Evolutionary conservation across 2,113 vertebrate genomes (phyloP).

Genomic region (Odontesthes bonariensis): DNA sequence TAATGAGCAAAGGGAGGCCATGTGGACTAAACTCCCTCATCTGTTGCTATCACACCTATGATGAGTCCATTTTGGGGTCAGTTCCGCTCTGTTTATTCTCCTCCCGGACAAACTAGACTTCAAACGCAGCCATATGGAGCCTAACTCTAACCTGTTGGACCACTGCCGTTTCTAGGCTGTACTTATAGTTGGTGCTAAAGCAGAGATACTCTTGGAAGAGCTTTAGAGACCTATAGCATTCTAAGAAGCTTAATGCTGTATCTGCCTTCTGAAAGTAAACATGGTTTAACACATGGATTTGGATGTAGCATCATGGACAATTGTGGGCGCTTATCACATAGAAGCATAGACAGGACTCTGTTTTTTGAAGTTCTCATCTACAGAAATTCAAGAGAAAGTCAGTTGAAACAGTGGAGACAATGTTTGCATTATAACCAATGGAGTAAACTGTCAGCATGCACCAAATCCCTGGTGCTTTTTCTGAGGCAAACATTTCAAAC

Average conservation of each 20-base stretch:
- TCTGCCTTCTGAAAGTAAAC: constrained; percentile 2
- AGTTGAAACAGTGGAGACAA: background rate
- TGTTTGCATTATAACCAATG: constrained; percentile 9
- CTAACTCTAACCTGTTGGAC: constrained; percentile 39
- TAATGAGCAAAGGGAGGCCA: constrained; percentile 77
- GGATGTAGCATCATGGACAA: background rate
- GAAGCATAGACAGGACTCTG: background rate
- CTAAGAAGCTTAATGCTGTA: background rate
- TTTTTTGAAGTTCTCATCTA: background rate
- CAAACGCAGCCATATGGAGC: constrained; percentile 61
- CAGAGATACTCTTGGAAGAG: constrained; percentile 1
- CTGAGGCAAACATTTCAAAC: constrained; percentile 28
- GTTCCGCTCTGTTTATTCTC: constrained; percentile 62
- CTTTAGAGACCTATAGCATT: background rate
- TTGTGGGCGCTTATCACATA: background rate
- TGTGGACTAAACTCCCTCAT: constrained; percentile 81
- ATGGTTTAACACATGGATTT: background rate
- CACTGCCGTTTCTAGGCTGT: constrained; percentile 2
- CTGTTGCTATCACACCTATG: constrained; percentile 79
- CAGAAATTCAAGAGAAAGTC: background rate
- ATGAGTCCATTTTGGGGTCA: constrained; percentile 79
- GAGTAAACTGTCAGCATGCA: constrained; percentile 2
- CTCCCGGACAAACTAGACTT: constrained; percentile 56
- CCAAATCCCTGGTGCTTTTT: background rate
- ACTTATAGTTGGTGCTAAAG: background rate